A percentile compares a stretch with the other conserved stretches of the same genome.
Conservation (phyloP, 2,113 vertebrate genomes). For the Brachionichthys hirsutus region DNA sequence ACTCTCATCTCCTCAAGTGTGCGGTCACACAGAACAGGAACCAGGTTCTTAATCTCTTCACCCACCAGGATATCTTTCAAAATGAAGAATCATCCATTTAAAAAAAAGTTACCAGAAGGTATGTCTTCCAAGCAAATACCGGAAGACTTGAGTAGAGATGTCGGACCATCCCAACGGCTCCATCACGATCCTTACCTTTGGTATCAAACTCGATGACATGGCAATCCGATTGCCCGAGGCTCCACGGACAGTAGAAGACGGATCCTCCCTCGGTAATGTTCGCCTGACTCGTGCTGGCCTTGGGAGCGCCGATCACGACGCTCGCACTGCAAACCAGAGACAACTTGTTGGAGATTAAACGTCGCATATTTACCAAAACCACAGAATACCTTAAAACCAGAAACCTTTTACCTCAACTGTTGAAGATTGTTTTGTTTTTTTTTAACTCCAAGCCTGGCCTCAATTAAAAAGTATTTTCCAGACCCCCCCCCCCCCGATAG, state of each 20-base stretch:
- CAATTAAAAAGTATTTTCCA: constrained; percentile 47
- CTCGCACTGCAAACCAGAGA: constrained; percentile 75
- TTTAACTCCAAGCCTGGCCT: constrained; percentile 31
- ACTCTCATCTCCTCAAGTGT: not conserved
- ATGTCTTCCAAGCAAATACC: no score
- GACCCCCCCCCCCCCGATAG: constrained; percentile 39
- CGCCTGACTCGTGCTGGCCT: constrained; percentile 83
- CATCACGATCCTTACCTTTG: constrained; percentile 73
- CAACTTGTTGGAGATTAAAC: constrained; percentile 18
- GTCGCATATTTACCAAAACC: constrained; percentile 6
- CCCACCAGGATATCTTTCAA: no score
- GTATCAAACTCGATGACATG: constrained; percentile 82
- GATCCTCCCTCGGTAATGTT: constrained; percentile 83
- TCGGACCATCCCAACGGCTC: not conserved
- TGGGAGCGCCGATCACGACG: constrained; percentile 88
- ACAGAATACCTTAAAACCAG: constrained; percentile 2
- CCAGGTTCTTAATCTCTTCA: no score
- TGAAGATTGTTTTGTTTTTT: not conserved
- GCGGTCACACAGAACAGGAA: no score
- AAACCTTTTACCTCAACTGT: not conserved
- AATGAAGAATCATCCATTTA: no score
- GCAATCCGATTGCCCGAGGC: constrained; percentile 59
- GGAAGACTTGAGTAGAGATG: not conserved
- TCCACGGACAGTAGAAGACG: constrained; percentile 90
- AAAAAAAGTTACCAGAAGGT: no score